phyloP scores from a whole-genome alignment of 92 coral and sea anemone species.

The Phenganax marumi region DNA sequence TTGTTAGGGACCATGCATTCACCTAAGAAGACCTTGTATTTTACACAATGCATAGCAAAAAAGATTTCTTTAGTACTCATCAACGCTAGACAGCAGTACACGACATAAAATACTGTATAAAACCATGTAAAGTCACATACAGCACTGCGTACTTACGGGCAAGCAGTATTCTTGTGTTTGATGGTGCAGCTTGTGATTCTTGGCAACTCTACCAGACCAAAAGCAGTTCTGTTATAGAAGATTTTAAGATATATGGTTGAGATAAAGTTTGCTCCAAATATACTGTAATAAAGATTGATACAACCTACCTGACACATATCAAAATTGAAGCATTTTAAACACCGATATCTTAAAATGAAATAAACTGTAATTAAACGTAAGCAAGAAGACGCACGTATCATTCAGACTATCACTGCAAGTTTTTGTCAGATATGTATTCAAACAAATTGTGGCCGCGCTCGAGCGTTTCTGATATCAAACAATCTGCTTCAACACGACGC shows the following conservation, averaged over 20 bases:
- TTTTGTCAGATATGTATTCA: too few relatives aligned
- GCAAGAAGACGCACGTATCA: too few relatives aligned
- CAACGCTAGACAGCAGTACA: background rate
- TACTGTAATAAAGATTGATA: background rate
- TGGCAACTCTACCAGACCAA: constrained; percentile 88
- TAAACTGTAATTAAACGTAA: background rate
- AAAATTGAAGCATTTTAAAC: constrained; percentile 93
- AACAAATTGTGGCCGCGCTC: too few relatives aligned
- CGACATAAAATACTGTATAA: background rate
- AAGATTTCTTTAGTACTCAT: too few relatives aligned
- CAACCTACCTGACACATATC: constrained; percentile 88
- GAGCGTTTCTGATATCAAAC: too few relatives aligned
- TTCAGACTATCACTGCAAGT: background rate
- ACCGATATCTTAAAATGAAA: constrained; percentile 72
- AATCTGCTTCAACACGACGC: too few relatives aligned
- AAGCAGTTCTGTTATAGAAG: constrained; percentile 68
- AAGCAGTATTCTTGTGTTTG: constrained; percentile 97
- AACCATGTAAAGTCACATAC: background rate
- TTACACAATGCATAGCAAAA: too few relatives aligned
- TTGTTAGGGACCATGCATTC: too few relatives aligned
- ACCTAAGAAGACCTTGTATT: too few relatives aligned
- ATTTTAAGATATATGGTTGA: background rate
- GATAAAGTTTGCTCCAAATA: background rate
- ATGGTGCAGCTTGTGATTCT: constrained; percentile 86
- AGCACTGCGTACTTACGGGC: constrained; percentile 68